Percentiles rank a stretch among this genome's conserved stretches.
phyloP scores from a whole-genome alignment of 1,140 invertebrate species.

The Nasonia giraulti region DNA sequence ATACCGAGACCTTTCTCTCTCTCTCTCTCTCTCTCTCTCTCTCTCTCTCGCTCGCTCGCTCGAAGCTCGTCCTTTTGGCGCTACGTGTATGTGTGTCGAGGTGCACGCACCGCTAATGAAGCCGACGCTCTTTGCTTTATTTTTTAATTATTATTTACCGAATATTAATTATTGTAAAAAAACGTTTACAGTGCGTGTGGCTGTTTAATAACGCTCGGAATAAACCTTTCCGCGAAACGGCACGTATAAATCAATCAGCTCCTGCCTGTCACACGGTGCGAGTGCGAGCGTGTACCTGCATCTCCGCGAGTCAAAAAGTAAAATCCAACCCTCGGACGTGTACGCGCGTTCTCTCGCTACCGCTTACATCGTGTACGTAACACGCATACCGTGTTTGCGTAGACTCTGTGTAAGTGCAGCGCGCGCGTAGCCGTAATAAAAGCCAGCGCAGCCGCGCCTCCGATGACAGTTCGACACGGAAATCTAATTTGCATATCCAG shows the following conservation, averaged over 20 bases:
- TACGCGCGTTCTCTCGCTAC: background rate
- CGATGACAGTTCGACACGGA: slow-evolving; percentile 58
- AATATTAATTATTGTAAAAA: background rate
- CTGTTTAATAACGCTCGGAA: background rate
- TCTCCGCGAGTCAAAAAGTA: background rate
- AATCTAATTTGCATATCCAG: slow-evolving; percentile 63
- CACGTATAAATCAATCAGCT: background rate
- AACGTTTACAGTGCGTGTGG: background rate
- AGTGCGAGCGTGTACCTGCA: background rate
- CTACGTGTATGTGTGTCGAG: background rate
- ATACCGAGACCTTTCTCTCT: background rate
- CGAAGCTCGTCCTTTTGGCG: slow-evolving; percentile 3
- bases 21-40: slow-evolving; percentile 14
- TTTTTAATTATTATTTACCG: no score
- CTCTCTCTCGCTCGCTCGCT: background rate
- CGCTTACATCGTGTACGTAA: background rate
- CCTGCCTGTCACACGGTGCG: background rate
- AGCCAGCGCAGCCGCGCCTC: background rate
- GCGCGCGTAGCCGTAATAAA: background rate
- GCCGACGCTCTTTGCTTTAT: background rate
- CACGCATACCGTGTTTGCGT: background rate
- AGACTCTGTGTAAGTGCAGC: background rate
- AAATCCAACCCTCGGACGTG: background rate
- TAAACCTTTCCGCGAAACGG: background rate
- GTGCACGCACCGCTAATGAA: slow-evolving; percentile 20